A percentile compares a stretch with the other conserved stretches of the same genome.
These are phyloP conservation scores for Schizopygopsis malacanthus DNA, from an alignment of 2,797 vertebrate species.

Conservation along the genomic window DNA sequence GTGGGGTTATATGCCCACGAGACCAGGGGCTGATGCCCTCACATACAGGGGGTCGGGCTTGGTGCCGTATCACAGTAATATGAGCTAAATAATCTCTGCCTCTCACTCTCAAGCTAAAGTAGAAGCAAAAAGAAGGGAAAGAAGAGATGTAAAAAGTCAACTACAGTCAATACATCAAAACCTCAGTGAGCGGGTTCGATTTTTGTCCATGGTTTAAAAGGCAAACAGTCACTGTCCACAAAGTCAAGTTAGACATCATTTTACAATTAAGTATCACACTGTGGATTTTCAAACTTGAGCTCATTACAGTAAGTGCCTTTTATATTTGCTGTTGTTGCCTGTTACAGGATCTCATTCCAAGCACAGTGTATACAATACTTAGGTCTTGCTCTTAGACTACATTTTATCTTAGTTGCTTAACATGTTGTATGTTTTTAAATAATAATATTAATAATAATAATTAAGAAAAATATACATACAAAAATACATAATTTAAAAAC, in stretches of 20 bases:
- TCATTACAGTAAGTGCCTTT: not conserved
- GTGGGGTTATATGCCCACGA: slow-evolving; percentile 55
- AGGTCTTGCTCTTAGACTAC: not conserved
- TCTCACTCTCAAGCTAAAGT: slow-evolving; percentile 4
- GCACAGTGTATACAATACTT: not conserved
- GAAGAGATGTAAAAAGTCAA: not conserved
- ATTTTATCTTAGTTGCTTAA: not conserved
- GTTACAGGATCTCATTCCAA: not conserved
- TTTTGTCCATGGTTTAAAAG: not conserved
- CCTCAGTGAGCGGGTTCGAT: not conserved
- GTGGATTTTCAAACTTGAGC: not conserved
- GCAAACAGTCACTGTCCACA: not conserved
- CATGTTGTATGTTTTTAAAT: not conserved
- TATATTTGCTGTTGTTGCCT: slow-evolving; percentile 1
- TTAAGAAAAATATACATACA: not conserved
- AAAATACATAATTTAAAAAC: not conserved
- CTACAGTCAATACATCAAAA: slow-evolving; percentile 16
- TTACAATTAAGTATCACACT: not conserved
- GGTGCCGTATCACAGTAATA: slow-evolving; percentile 74
- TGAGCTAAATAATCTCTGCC: slow-evolving; percentile 74
- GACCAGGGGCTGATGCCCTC: slow-evolving; percentile 62
- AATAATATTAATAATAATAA: not conserved
- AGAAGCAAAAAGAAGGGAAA: slow-evolving; percentile 8
- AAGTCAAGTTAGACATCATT: not conserved
- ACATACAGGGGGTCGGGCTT: slow-evolving; percentile 64